phyloP scores from a whole-genome alignment of 2,113 vertebrate genomes.

The Todiramphus saurophagus region DNA sequence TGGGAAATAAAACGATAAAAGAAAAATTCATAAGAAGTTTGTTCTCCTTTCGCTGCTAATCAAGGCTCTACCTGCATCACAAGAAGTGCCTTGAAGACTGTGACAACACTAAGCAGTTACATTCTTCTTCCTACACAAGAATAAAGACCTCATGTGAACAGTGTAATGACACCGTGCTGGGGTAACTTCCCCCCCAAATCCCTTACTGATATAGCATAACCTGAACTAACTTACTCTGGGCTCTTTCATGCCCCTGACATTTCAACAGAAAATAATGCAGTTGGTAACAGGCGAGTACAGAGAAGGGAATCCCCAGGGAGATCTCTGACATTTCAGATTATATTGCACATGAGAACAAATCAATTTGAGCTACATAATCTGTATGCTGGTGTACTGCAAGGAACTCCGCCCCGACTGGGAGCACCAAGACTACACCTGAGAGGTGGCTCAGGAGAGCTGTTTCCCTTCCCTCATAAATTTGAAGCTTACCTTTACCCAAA shows the following conservation, averaged over 20 bases:
- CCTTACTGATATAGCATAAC: background rate
- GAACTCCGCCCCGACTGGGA: background rate
- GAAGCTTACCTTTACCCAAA: background rate
- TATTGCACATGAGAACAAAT: background rate
- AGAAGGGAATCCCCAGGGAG: background rate
- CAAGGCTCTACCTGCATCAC: background rate
- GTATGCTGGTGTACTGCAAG: background rate
- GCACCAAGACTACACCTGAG: background rate
- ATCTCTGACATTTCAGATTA: background rate
- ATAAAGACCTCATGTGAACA: background rate
- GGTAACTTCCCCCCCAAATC: background rate
- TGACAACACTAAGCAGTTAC: background rate
- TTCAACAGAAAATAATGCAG: background rate
- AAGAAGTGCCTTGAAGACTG: background rate
- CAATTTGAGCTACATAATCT: background rate
- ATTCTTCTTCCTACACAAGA: conserved; percentile 3
- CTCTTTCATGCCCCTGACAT: background rate
- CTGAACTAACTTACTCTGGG: background rate
- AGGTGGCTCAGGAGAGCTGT: background rate
- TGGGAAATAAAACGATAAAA: background rate
- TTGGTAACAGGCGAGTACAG: background rate
- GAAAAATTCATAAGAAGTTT: background rate
- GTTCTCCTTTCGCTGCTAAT: background rate
- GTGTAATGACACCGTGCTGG: background rate
- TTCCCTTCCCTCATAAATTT: background rate